Evolutionary conservation across 1,140 invertebrate species (phyloP).

Genomic region (Paraescarpia echinospica): DNA sequence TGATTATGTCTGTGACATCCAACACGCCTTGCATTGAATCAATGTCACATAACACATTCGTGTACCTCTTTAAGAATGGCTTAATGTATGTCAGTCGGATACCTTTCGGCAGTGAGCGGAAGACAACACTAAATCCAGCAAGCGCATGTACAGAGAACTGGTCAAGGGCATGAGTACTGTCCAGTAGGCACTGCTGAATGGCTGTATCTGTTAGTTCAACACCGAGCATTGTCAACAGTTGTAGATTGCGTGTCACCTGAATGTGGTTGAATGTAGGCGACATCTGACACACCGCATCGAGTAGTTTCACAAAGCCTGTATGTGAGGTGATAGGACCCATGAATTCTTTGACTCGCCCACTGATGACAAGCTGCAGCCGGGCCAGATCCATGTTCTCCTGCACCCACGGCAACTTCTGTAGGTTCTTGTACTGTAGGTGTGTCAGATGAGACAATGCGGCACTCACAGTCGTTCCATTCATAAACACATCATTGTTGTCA

Average conservation of each 20-base stretch:
- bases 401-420: background rate
- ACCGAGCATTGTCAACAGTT: background rate
- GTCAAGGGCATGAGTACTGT: background rate
- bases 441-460: background rate
- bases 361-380: background rate
- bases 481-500: background rate
- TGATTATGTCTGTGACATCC: background rate
- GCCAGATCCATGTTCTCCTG: background rate
- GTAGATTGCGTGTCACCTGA: background rate
- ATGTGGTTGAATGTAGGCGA: background rate
- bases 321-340: background rate
- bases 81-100: slow-evolving; percentile 1
- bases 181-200: background rate
- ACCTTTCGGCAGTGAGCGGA: background rate
- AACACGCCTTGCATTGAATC: background rate
- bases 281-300: background rate
- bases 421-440: background rate
- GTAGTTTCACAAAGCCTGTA: background rate
- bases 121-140: background rate
- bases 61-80: background rate
- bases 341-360: background rate
- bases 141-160: background rate
- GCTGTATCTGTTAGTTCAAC: background rate
- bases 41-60: background rate
- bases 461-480: background rate